These are phyloP conservation scores for Bolborhynchus lineola DNA, from an alignment of 2,113 vertebrate genomes.

Conservation along the genomic window DNA sequence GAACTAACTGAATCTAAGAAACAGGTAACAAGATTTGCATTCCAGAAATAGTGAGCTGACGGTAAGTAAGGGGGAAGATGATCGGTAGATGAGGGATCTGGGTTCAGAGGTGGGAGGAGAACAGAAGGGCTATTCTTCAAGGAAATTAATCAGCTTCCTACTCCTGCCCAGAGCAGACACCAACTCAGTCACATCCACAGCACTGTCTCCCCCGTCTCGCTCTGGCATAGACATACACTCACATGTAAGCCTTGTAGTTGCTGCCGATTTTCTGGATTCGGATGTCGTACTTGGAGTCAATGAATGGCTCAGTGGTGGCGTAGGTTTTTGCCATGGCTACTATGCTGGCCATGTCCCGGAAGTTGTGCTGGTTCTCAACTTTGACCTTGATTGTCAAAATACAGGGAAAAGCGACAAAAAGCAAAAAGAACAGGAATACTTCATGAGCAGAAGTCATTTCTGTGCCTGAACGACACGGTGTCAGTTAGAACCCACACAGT, in stretches of 20 bases:
- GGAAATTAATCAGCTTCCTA: constrained; percentile 20
- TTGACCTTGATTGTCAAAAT: constrained; percentile 82
- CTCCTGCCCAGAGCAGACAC: neutral
- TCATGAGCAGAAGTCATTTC: neutral
- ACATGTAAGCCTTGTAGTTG: constrained; percentile 99
- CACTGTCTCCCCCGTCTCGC: neutral
- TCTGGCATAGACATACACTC: constrained; percentile 51
- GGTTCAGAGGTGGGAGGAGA: neutral
- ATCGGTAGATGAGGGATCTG: neutral
- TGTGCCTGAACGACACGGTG: neutral
- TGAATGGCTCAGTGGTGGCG: constrained; percentile 88
- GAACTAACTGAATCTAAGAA: neutral
- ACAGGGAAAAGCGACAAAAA: constrained; percentile 16
- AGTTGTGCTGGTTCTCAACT: constrained; percentile 92
- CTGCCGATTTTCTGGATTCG: constrained; percentile 96
- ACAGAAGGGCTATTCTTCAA: neutral
- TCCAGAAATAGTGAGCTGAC: neutral
- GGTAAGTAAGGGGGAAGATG: neutral
- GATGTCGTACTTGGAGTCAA: constrained; percentile 96
- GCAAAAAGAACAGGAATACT: neutral
- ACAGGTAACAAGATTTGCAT: neutral
- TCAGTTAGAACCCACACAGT: neutral
- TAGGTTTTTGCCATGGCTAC: constrained; percentile 94
- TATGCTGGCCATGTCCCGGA: constrained; percentile 94
- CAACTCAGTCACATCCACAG: neutral